Percentiles rank a stretch among this genome's conserved stretches.
Evolutionary conservation across 1,140 invertebrate species (phyloP).

Genomic region (Aphis gossypii): DNA sequence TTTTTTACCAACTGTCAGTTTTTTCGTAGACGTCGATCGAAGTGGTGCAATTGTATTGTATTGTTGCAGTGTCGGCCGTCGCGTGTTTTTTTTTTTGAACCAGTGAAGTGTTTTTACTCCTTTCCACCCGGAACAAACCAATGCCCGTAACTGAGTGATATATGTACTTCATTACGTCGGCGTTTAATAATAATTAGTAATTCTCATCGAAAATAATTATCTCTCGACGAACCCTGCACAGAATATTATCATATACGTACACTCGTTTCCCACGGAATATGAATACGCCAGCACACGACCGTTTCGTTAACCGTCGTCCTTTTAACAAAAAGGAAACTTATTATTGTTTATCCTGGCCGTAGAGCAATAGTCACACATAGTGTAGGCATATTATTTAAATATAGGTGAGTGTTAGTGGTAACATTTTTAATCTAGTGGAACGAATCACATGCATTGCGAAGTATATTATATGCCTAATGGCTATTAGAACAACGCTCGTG

Average conservation of each 20-base stretch:
- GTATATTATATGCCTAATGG: neutral
- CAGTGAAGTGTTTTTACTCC: neutral
- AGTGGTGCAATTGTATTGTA: neutral
- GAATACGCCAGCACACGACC: neutral
- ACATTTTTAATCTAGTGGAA: neutral
- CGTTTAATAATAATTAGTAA: neutral
- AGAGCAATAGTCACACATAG: neutral
- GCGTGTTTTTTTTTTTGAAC: neutral
- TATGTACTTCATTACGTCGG: neutral
- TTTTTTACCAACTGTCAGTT: slow-evolving; percentile 4
- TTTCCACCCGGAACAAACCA: neutral
- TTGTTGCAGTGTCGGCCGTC: neutral
- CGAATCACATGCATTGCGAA: neutral
- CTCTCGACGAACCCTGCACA: neutral
- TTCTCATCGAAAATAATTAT: neutral
- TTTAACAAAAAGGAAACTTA: neutral
- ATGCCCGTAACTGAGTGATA: neutral
- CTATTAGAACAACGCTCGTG: neutral
- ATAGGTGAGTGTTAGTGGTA: neutral
- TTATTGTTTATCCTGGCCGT: neutral
- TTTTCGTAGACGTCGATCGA: slow-evolving; percentile 8
- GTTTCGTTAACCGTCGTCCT: neutral
- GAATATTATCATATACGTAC: neutral
- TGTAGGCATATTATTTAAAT: neutral
- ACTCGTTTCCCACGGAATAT: neutral